These are phyloP conservation scores for Eupithecia subfuscata DNA, from an alignment of 2,888 invertebrate genomes.

Conservation along the genomic window DNA sequence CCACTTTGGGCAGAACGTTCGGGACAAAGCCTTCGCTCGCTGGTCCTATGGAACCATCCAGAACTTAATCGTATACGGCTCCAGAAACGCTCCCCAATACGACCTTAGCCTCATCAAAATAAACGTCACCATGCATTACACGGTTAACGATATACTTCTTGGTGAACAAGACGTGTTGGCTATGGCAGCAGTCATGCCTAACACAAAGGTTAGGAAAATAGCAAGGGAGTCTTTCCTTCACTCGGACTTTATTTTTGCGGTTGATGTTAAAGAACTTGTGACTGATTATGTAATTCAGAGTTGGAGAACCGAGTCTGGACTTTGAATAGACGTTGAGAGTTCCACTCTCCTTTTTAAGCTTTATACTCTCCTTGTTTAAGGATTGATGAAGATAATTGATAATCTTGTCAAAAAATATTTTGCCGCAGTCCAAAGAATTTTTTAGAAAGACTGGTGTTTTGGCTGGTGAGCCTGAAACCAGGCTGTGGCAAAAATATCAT, in stretches of 20 bases:
- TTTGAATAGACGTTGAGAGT: slow-evolving; percentile 1
- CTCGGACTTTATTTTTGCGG: slow-evolving; percentile 57
- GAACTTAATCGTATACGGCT: slow-evolving; percentile 60
- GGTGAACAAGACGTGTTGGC: slow-evolving; percentile 63
- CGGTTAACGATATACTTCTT: slow-evolving; percentile 57
- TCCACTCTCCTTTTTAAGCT: background rate
- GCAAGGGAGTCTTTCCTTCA: slow-evolving; percentile 60
- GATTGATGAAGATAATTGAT: background rate
- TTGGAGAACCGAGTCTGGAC: slow-evolving; percentile 40
- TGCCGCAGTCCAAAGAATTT: background rate
- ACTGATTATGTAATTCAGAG: slow-evolving; percentile 61
- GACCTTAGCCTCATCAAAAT: slow-evolving; percentile 58
- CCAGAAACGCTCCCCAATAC: slow-evolving; percentile 57
- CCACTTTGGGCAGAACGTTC: slow-evolving; percentile 71
- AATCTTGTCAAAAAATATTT: background rate
- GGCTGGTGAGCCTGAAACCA: background rate
- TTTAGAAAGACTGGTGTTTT: background rate
- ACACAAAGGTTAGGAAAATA: slow-evolving; percentile 57
- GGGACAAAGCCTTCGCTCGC: slow-evolving; percentile 60
- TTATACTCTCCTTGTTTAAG: background rate
- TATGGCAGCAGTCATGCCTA: slow-evolving; percentile 65
- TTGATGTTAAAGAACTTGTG: slow-evolving; percentile 64
- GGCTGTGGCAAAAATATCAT: background rate
- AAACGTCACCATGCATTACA: slow-evolving; percentile 65
- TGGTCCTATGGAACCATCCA: slow-evolving; percentile 56